These are phyloP conservation scores for Myiagra hebetior DNA, from an alignment of 2,113 vertebrate species.

Conservation along the genomic window DNA sequence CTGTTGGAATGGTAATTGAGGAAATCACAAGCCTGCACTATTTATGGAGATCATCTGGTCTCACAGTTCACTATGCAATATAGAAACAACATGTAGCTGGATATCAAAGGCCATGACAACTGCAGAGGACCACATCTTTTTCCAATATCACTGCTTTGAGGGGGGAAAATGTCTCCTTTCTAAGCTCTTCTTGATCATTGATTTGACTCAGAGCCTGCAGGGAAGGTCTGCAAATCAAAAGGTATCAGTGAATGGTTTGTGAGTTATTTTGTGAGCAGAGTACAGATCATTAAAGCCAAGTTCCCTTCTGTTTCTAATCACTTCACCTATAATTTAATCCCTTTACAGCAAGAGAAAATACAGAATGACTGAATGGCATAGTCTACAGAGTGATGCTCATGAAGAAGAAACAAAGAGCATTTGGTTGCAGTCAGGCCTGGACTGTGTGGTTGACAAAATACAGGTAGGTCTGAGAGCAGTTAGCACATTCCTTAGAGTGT, in stretches of 20 bases:
- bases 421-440: not conserved
- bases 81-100: conserved; percentile 43
- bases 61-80: conserved; percentile 25
- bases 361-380: conserved; percentile 16
- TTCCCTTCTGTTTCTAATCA: conserved; percentile 49
- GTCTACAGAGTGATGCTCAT: not conserved
- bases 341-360: not conserved
- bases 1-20: not conserved
- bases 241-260: conserved; percentile 1
- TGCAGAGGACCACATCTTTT: conserved; percentile 46
- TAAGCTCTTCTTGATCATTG: conserved; percentile 20
- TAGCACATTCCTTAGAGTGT: not conserved
- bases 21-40: conserved; percentile 3
- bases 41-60: conserved; percentile 54
- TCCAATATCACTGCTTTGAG: conserved; percentile 40
- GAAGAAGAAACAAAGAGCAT: not conserved
- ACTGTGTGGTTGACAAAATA: not conserved
- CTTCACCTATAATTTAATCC: conserved; percentile 16
- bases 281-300: conserved; percentile 34
- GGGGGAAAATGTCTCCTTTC: not conserved
- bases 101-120: conserved; percentile 52
- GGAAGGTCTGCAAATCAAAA: conserved; percentile 47
- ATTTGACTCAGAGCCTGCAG: conserved; percentile 40
- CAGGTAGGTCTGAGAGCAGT: not conserved
- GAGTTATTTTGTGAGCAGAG: conserved; percentile 47